A percentile compares a stretch with the other conserved stretches of the same genome.
phyloP scores from a whole-genome alignment of 2,888 invertebrate genomes.

The Torymus texanus region DNA sequence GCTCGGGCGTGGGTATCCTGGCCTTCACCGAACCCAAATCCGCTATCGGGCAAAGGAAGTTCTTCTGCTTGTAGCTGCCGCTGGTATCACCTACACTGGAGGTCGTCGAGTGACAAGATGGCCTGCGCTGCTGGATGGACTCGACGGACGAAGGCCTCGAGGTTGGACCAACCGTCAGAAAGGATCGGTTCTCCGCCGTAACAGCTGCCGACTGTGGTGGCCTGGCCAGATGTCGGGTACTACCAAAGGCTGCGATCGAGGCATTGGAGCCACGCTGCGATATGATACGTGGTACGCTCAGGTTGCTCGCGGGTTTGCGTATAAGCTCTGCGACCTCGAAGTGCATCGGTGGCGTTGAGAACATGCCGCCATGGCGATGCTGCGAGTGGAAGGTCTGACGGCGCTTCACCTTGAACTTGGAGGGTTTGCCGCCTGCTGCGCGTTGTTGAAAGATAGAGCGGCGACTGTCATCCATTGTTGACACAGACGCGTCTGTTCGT shows the following conservation, averaged over 20 bases:
- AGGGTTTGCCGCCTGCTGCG: slow-evolving; percentile 59
- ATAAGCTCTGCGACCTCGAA: slow-evolving; percentile 71
- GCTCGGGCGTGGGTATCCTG: slow-evolving; percentile 54
- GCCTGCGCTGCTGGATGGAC: slow-evolving; percentile 60
- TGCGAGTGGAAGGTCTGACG: slow-evolving; percentile 74
- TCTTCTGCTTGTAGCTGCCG: slow-evolving; percentile 32
- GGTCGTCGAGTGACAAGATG: slow-evolving; percentile 57
- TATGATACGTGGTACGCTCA: slow-evolving; percentile 71
- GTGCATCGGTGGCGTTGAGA: slow-evolving; percentile 65
- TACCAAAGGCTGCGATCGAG: slow-evolving; percentile 19
- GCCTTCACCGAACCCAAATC: slow-evolving; percentile 54
- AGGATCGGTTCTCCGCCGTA: slow-evolving; percentile 62
- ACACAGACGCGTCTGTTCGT: slow-evolving; percentile 65
- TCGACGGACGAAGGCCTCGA: slow-evolving; percentile 61
- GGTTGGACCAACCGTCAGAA: slow-evolving; percentile 59
- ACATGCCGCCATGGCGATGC: slow-evolving; percentile 59
- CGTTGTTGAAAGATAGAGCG: slow-evolving; percentile 63
- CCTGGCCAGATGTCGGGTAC: slow-evolving; percentile 38
- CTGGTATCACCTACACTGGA: slow-evolving; percentile 19
- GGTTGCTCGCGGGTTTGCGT: slow-evolving; percentile 68
- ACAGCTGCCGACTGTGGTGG: slow-evolving; percentile 47
- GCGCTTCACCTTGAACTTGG: slow-evolving; percentile 70
- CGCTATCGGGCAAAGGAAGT: slow-evolving; percentile 49
- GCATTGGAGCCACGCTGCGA: slow-evolving; percentile 57
- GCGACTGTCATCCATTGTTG: slow-evolving; percentile 64